Base-by-base conservation (phyloP, 2,797 vertebrate genomes). In the Myotis findleyi region DNA sequence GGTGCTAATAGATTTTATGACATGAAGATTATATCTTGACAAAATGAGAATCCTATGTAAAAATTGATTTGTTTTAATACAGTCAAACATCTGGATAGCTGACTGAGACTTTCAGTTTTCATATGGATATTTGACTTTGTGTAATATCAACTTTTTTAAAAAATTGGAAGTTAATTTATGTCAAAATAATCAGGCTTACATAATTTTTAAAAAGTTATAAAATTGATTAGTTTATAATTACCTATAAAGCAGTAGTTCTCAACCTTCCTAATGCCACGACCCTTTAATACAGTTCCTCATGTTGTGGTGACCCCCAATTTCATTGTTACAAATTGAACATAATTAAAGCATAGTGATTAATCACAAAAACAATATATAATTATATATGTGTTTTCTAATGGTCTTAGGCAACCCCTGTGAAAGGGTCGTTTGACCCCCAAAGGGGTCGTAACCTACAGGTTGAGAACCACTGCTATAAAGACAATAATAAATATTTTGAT, bases 31-130 rank as follows among this genome's bases (percentile, higher is more conserved):
- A 64, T 81, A 72, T 93, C 41, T 66, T 90, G 82, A 92, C 38
- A 93, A 95, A 97, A 95, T 76, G 44, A 96, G 69, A 87, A 96
- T 86, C 53, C 10, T 77, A 83, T 95, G 64, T 91, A 95, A 90
- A 92, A 92, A 83, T 6, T 72, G 7, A 38, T 84, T 93, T 95
- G 84, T 94, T 92, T 97, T 94, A 96, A 90, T 79, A 38, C 64
- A 96, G 23, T 91, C 83, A 95, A 95, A 97, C 87, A 96, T 94
- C 85, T 96, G 94, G 77, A 88, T 93, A 77, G 95, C 36, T 88
- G 64, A 95, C 47, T 93, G 76, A 95, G 95, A 76, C 68, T 91
- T 96, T 95, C 27, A 57, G 36, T 89, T 96, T 96, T 93, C 72
- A 68, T 93, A 82, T 87, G 41, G 64, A 77, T 93, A 30, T 62